Base-by-base conservation (phyloP, 2,888 invertebrate genomes). In the Cheiracanthium punctorium region DNA sequence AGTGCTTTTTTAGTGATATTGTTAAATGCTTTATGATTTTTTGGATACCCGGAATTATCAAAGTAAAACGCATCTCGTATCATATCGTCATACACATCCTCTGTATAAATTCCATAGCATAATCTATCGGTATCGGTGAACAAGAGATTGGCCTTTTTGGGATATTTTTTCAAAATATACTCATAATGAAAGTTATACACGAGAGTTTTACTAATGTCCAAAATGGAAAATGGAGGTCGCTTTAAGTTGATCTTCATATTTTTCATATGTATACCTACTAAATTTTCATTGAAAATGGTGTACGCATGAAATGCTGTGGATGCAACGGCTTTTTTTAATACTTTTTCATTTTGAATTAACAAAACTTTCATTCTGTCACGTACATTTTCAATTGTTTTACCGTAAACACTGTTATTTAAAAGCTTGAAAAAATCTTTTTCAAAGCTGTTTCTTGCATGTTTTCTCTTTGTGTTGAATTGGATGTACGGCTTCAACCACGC, bases 351-450 rank as follows among this genome's bases (percentile, higher is more conserved):
- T 4, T 10, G 10, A 10, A 76, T 82, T 28, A 91, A 43, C 48
- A 82, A 67, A 1, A 91, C 87, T 80, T 90, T 89, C n/a, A 89
- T 88, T 85, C 90, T 82, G 30, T 90, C 90, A 74, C 90, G 75
- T 33, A 90, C 87, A 88, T 91, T 90, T 82, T 91, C 89, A 89
- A 91, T 91, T n/a, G 89, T 90, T 87, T 91, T 91, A 10, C 91
- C 91, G 88, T 90, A 91, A 10, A 91, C 90, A 24, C 89, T 67
- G 82, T 91, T 90, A 81, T 91, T 91, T 89, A 90, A 90, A 5
- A 91, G 79, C 84, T 91, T 91, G 72, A 91, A 92, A 74, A 92
- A 91, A 85, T 90, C 65, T 89, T 91, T 91, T 77, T 91, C 90
- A 90, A 91, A 91, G 70, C 90, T 90, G 85, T 88, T 90, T 82